Evolutionary conservation across 2,113 vertebrate species (phyloP), one percentile per base, ranked within the genome.

Genomic region (Actenoides hombroni): DNA sequence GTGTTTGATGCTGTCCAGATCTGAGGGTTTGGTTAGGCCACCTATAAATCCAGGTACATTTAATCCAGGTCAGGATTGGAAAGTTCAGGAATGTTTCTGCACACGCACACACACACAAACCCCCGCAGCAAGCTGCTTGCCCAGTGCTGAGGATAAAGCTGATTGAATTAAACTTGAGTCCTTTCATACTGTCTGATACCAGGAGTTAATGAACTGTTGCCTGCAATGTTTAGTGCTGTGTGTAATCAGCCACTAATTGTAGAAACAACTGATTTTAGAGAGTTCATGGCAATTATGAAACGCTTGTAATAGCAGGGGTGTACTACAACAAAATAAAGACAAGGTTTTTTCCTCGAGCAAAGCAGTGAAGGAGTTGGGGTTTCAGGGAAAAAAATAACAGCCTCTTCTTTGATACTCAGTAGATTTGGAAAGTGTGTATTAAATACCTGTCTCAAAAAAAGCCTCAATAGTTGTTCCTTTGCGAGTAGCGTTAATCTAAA

Each of bases 201-300:
- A 88, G 94, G 65, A 88, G 91, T 95, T 97, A 97, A 97, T 94
- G 97, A 95, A 83, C 92, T 96, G 96, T 87, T 94, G 76, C 85
- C 5, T 59, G 92, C 83, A 63, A 71, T 95, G 96, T 88, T 96
- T 96, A 97, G 96, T 94, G 94, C 96, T 61, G 91, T 97, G 92
- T 97, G 90, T 98, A 97, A 98, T 98, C 97, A 96, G 97, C 95
- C 94, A 88, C 97, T 97, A 97, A 96, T 96, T 97, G 97, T 90
- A 96, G 97, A 97, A 98, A 97, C 96, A 97, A 97, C 97, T 75
- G 96, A 96, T 98, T 97, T 97, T 73, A 54, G 96, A 89, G 96
- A 88, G 84, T 96, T 89, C 0, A 1, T 42, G 54, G 97, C 92
- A 95, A 96, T 98, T 95, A 95, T 49, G 86, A 97, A 87, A 83